Evolutionary conservation across 2,797 vertebrate species (phyloP), one percentile per base, ranked within the genome.

Genomic region (Onychomys torridus): DNA sequence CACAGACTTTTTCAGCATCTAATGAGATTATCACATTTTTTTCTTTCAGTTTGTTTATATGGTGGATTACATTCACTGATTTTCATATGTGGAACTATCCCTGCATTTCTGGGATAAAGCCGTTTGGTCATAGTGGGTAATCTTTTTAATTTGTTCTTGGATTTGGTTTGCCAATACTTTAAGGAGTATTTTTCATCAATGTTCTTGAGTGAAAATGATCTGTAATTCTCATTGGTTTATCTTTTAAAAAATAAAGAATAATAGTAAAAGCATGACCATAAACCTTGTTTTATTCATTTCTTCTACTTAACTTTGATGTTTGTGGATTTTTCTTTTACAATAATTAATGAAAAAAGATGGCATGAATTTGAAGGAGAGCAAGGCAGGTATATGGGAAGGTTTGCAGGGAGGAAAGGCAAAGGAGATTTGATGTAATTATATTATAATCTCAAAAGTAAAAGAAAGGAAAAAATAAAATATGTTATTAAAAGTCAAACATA

Each of bases 241-340:
- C 29, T 14, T 43, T n/a, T 84, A 19, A 90, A n/a, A 19, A 90
- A n/a, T 29, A 95, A 32, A 75, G 37, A 73, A 88, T 65, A 90
- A 59, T 11, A 77, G 55, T 27, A 40, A 94, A 91, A 49, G 5
- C 13, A 32, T 63, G 23, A 90, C 91, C 37, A 84, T 2, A 32
- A 32, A 49, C 29, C 81, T 6, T 61, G 23, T 59, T 65, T 78
- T 9, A 88, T 37, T 78, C 34, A 55, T 90, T 77, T 82, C 27
- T 94, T 87, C 52, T 97, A 77, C 32, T 77, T 90, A 59, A 67
- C 17, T 71, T 86, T 90, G 16, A 65, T 43, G 49, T 67, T 84
- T 73, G 34, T 37, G 3, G 2, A 43, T 65, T 52, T 52, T 9
- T 5, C 32, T 61, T 91, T 84, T 52, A n/a, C 34, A 69, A 69